A percentile compares a stretch with the other conserved stretches of the same genome.
phyloP scores from a whole-genome alignment of 37 sponge, comb jelly and placozoan species.

The Crambe crambe region DNA sequence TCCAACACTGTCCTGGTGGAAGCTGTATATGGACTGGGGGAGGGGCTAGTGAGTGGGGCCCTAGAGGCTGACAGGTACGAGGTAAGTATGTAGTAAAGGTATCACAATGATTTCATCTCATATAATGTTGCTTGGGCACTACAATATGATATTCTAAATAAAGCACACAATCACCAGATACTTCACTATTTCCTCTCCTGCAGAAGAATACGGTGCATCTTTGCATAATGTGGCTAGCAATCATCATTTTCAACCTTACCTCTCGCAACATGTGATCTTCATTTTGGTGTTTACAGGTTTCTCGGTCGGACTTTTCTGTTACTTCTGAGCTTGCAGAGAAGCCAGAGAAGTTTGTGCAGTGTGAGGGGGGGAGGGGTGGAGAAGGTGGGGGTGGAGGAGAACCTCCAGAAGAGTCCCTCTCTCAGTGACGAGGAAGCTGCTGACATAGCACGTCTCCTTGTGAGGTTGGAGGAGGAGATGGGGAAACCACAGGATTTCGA shows the following conservation, averaged over 20 bases:
- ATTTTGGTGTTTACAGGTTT: conserved; percentile 67
- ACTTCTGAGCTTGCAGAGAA: conserved; percentile 54
- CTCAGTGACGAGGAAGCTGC: conserved; percentile 61
- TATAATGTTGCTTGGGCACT: too few relatives aligned
- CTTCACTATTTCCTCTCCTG: too few relatives aligned
- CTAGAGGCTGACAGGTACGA: conserved; percentile 82
- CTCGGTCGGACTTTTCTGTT: conserved; percentile 43
- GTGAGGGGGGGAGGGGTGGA: conserved; percentile 59
- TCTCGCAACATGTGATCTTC: too few relatives aligned
- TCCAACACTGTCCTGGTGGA: conserved; percentile 63
- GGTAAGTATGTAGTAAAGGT: conserved; percentile 42
- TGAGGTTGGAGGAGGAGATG: conserved; percentile 59
- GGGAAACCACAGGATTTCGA: conserved; percentile 89
- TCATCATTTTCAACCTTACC: too few relatives aligned
- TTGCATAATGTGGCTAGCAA: neutral
- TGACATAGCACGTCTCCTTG: conserved; percentile 63
- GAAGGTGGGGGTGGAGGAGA: conserved; percentile 53
- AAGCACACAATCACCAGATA: too few relatives aligned
- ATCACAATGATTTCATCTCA: neutral
- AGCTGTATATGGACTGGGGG: conserved; percentile 87
- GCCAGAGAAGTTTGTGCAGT: conserved; percentile 63
- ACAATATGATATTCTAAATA: too few relatives aligned
- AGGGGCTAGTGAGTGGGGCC: conserved; percentile 87
- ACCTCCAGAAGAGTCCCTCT: conserved; percentile 27
- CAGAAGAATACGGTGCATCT: neutral